Base-by-base conservation (phyloP, 2,888 invertebrate species). In the Oscheius sp. region DNA sequence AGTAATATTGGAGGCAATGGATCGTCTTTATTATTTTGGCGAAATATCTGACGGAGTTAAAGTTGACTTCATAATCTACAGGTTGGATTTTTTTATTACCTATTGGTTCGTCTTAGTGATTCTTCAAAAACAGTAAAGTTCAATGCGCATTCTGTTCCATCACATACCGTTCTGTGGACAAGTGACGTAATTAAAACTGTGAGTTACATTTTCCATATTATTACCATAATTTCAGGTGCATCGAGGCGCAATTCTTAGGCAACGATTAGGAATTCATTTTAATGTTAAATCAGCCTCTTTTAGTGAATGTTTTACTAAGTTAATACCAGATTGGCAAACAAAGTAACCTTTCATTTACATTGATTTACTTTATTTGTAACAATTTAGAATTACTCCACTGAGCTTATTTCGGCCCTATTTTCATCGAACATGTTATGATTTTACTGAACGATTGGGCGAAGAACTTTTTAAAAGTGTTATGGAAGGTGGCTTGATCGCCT, bases 21-120 rank as follows among this genome's bases (percentile, higher is more conserved):
- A 64, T 33, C 27, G 17, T 8, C 23, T 64, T 2, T 64, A 64
- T 23, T 31, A 64, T 12, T 31, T 46, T 10, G 64, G 64, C 17
- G 34, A 50, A 29, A 48, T 64, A n/a, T 34, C 48, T 3, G 10
- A 1, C 5, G 34, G 34, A 20, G 33, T 64, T 17, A 46, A 64
- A 23, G 2, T 8, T 12, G 46, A 64, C 25, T 64, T 64, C 25
- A 27, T 64, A 20, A 33, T 64, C n/a, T 46, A 64, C 33, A 48
- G 25, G 64, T 64, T 2, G 2, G 46, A n/a, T 31, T 45, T 20
- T 15, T 17, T 2, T 48, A 23, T 25, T 48, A 4, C 12, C 3
- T 23, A 48, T 48, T 25, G 25, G 20, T 48, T 48, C 12, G 3
- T 23, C 20, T 8, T 17, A 45, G 48, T 5, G 48, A 48, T 48